phyloP scores from a whole-genome alignment of 1,140 invertebrate species.

The Eueides isabella region DNA sequence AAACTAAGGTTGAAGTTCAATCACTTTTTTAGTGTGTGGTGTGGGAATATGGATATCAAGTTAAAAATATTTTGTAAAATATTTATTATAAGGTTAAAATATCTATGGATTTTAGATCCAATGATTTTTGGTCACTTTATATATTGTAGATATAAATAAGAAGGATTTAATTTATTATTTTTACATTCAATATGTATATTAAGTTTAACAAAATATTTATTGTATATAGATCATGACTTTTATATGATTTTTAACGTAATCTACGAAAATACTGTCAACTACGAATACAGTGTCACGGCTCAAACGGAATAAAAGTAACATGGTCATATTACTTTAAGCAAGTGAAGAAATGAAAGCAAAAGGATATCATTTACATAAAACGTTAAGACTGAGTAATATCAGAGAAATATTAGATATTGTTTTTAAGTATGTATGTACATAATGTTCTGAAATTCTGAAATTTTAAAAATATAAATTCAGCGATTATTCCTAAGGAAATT shows the following conservation, averaged over 20 bases:
- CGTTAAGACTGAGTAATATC: neutral
- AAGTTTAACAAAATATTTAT: too few relatives aligned
- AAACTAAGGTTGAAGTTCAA: neutral
- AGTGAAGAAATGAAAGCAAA: constrained; percentile 44
- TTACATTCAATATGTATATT: neutral
- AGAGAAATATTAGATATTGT: too few relatives aligned
- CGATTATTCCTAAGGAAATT: too few relatives aligned
- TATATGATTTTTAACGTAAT: constrained; percentile 12
- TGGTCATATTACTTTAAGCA: constrained; percentile 36
- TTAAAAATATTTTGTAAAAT: neutral
- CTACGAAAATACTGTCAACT: too few relatives aligned
- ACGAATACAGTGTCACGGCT: constrained; percentile 46
- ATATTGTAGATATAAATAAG: neutral
- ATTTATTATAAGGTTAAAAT: too few relatives aligned
- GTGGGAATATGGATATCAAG: neutral
- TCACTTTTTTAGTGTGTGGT: neutral
- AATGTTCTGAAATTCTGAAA: neutral
- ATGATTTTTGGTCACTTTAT: neutral
- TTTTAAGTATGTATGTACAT: neutral
- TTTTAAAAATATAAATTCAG: too few relatives aligned
- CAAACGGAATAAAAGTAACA: neutral
- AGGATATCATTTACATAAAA: constrained; percentile 41
- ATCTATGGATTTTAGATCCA: too few relatives aligned
- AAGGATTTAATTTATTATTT: neutral
- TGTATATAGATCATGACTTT: neutral